Conservation (phyloP, 2,113 vertebrate species). For the Elephas maximus region DNA sequence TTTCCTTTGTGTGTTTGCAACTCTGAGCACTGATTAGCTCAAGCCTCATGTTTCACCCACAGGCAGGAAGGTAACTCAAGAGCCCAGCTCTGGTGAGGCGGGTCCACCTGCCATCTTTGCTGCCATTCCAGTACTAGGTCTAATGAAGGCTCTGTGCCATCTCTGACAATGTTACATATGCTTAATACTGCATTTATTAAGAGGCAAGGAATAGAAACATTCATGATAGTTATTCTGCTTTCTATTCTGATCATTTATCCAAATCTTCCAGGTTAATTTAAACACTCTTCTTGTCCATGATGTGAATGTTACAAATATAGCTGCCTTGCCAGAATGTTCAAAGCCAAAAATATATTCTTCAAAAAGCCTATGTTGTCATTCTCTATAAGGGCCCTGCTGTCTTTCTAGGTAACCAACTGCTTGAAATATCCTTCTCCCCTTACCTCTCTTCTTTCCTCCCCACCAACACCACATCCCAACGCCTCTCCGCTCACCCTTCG, state of each 20-base stretch:
- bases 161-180: neutral
- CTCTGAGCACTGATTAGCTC: rapidly evolving
- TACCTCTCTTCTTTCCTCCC: neutral
- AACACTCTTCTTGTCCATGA: neutral
- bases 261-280: neutral
- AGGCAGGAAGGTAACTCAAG: neutral
- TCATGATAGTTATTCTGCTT: neutral
- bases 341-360: neutral
- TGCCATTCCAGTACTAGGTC: neutral
- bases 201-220: neutral
- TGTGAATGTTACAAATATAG: neutral
- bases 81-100: rapidly evolving
- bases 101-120: neutral
- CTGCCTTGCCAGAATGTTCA: neutral
- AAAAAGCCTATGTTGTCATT: neutral
- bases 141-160: neutral
- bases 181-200: neutral
- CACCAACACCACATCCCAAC: neutral
- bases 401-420: neutral
- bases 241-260: neutral
- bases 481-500: neutral
- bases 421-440: neutral
- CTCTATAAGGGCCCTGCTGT: neutral
- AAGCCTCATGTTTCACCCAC: too few species aligned
- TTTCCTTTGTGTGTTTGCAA: neutral